Evolutionary conservation across 2,797 vertebrate genomes (phyloP), one percentile per base, ranked within the genome.

Genomic region (Orestias chungarensis): DNA sequence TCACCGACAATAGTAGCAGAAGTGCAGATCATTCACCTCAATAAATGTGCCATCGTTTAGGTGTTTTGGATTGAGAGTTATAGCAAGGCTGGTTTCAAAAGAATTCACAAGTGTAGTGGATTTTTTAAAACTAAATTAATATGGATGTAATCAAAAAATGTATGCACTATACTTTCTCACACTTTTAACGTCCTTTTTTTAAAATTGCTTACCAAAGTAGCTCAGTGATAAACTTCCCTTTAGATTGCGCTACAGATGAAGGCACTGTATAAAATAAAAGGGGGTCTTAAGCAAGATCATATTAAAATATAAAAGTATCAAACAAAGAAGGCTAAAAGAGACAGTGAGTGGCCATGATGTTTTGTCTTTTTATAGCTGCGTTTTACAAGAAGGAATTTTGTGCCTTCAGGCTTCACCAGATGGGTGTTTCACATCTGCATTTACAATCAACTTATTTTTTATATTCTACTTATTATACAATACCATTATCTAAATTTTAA

Each of bases 11-110:
- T 38, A 43, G 25, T 40, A 54, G 44, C 54, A 29, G 71, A 71
- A 31, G 27, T 66, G 79, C 33, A 66, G 1, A 6, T 44, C 14
- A 64, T 52, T 72, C n/a, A 20, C 1, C 55, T 6, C 15, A 64
- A 67, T 55, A 61, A 68, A 75, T 59, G 25, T 0, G 72, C 38
- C 12, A 64, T 42, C 0, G 27, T 15, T 64, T n/a, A 42, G n/a
- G 27, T 67, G 47, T 67, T 31, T 42, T 44, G 35, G 8, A 40
- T 72, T 47, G 7, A 65, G 38, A 71, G 55, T 54, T 50, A 57
- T 38, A 7, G 68, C 14, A 62, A 71, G 17, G 27, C 31, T 47
- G 43, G 44, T 79, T 64, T 44, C 66, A 59, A 40, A 70, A 59
- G 15, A 23, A 69, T 12, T 54, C 3, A 43, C 15, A 70, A 43